Evolutionary conservation across 2,113 vertebrate genomes (phyloP), one percentile per base, ranked within the genome.

Genomic region (Sardina pilchardus): DNA sequence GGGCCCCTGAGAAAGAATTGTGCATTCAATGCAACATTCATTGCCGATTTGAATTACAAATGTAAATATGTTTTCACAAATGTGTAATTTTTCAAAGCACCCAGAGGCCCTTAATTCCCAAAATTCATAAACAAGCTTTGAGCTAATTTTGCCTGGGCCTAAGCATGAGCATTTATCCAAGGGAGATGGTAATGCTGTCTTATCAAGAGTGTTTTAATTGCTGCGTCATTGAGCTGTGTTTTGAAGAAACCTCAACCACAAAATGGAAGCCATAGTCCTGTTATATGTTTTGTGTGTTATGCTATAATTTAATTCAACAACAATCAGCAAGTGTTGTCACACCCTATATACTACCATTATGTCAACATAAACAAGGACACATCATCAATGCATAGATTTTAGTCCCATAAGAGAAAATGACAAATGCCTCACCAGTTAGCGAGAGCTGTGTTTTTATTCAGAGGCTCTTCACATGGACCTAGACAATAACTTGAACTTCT

Each of bases 21-120:
- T 90, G 89, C 39, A 85, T 90, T 90, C 83, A 16, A 85, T 17
- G 48, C 67, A 84, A 67, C 88, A 87, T 91, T 89, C 87, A 75
- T 84, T 90, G 86, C 90, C 91, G 83, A 91, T 91, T 91, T 94
- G 86, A 92, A 91, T 91, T 91, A 92, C 88, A 92, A 90, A 93
- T 91, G 83, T 80, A 19, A 45, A 84, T 83, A 67, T 84, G 89
- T 81, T 89, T 71, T 82, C 90, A 88, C 84, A 91, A 93, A 91
- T 91, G 90, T 91, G 85, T 86, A 75, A 81, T 87, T 88, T 88
- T 86, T 81, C 78, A 87, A 84, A 89, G 82, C 86, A 93, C 88
- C 91, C 90, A 82, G 42, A 88, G 91, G 90, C 83, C 45, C 53
- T 12, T 86, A 85, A 88, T 71, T 6, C 30, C 9, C 85, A 91